Conservation (phyloP, 2,797 vertebrate genomes). For the Pogonophryne albipinna region DNA sequence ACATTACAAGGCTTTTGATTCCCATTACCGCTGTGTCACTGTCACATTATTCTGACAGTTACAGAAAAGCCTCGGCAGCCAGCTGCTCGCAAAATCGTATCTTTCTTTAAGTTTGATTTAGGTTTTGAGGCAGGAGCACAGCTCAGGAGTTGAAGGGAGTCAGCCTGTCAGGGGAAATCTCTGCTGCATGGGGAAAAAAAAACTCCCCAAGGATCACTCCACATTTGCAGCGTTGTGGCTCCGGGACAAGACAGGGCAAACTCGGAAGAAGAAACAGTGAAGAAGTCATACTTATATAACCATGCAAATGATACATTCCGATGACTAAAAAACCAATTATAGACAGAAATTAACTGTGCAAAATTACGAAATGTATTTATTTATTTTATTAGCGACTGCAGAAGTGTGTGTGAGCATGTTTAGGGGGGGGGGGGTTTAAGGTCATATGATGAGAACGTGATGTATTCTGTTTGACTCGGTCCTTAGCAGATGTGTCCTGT, state of each 20-base stretch:
- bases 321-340: conserved; percentile 69
- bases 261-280: conserved; percentile 60
- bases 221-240: conserved; percentile 74
- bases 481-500: conserved; percentile 89
- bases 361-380: conserved; percentile 21
- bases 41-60: conserved; percentile 80
- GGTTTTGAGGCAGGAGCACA: conserved; percentile 73
- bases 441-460: conserved; percentile 52
- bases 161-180: conserved; percentile 83
- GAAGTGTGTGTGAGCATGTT: not conserved
- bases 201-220: conserved; percentile 79
- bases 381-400: conserved; percentile 18
- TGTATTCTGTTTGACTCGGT: conserved; percentile 61
- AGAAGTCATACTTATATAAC: conserved; percentile 77
- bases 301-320: conserved; percentile 68
- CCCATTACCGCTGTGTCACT: conserved; percentile 75
- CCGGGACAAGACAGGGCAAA: conserved; percentile 74
- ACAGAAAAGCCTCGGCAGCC: conserved; percentile 70
- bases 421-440: not conserved
- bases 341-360: conserved; percentile 3
- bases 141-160: conserved; percentile 77
- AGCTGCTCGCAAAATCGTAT: conserved; percentile 70
- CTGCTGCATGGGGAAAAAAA: conserved; percentile 76
- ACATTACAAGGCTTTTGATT: conserved; percentile 77
- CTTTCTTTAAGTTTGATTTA: conserved; percentile 75